These are phyloP conservation scores for Ennomos quercinarius DNA, from an alignment of 2,888 invertebrate species.

Conservation along the genomic window DNA sequence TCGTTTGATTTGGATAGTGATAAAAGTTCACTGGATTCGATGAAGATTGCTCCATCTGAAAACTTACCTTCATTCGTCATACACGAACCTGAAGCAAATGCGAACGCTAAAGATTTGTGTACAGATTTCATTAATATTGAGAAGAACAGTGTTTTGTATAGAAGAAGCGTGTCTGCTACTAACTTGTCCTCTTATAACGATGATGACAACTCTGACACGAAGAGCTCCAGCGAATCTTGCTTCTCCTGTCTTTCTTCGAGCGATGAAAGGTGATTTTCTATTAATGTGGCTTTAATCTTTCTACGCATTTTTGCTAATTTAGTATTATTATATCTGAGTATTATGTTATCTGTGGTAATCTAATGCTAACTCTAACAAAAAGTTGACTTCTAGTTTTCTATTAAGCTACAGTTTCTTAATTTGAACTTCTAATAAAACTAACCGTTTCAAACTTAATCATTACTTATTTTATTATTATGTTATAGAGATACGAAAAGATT, in stretches of 20 bases:
- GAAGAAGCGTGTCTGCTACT: conserved; percentile 64
- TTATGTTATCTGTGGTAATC: too few species aligned
- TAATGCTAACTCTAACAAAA: too few species aligned
- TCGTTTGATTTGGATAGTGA: conserved; percentile 34
- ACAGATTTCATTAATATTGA: conserved; percentile 67
- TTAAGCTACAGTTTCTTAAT: too few species aligned
- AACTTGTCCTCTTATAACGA: conserved; percentile 63
- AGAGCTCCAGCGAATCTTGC: conserved; percentile 68
- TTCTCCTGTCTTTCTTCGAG: conserved; percentile 65
- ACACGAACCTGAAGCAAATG: conserved; percentile 55
- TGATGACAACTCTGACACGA: conserved; percentile 48
- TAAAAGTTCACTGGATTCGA: conserved; percentile 32
- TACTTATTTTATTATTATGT: too few species aligned
- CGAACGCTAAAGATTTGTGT: conserved; percentile 59
- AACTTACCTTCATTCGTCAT: conserved; percentile 69
- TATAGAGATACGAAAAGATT: too few species aligned
- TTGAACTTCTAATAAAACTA: too few species aligned
- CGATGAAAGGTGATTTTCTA: conserved; percentile 66
- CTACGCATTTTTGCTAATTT: too few species aligned
- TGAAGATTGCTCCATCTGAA: conserved; percentile 26
- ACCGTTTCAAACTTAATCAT: too few species aligned
- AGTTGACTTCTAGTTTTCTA: too few species aligned
- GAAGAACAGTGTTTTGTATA: conserved; percentile 60
- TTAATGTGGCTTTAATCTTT: neutral
- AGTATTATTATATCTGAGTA: too few species aligned